Conservation (phyloP, 2,888 invertebrate species). For the Myopa testacea region DNA sequence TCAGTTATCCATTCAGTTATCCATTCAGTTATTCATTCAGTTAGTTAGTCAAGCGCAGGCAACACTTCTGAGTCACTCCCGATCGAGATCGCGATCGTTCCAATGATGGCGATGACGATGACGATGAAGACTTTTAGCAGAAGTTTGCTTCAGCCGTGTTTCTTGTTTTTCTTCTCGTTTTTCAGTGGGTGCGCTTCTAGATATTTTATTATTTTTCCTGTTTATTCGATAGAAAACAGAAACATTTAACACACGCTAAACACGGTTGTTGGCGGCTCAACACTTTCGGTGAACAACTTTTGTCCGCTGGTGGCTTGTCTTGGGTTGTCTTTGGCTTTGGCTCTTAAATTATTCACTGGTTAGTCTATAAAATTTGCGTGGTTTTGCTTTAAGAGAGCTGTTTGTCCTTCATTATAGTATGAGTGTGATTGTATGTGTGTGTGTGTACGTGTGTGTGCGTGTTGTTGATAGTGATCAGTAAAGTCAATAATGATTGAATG, state of each 20-base stretch:
- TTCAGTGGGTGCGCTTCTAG: constrained; percentile 1
- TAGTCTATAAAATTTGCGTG: constrained; percentile 4
- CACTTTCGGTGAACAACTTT: not conserved
- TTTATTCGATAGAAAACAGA: not conserved
- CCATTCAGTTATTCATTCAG: not conserved
- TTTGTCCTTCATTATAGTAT: constrained; percentile 5
- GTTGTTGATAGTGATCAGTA: not conserved
- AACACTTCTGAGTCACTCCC: not conserved
- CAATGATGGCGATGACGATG: not conserved
- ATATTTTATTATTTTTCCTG: not conserved
- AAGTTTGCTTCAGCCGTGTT: not conserved
- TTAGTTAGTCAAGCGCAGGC: not conserved
- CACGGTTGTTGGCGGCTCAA: not conserved
- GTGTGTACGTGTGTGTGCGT: not conserved
- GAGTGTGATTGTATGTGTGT: not conserved
- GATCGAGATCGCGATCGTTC: not conserved
- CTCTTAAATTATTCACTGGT: not conserved
- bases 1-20: not conserved
- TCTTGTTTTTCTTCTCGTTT: not conserved
- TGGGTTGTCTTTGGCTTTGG: not conserved
- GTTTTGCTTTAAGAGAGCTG: not conserved
- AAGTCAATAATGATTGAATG: not conserved
- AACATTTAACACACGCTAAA: not conserved
- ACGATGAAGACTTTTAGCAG: not conserved
- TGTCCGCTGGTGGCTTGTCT: not conserved